Evolutionary conservation across 2,888 invertebrate species (phyloP).

Genomic region (Tiliacea citrago): DNA sequence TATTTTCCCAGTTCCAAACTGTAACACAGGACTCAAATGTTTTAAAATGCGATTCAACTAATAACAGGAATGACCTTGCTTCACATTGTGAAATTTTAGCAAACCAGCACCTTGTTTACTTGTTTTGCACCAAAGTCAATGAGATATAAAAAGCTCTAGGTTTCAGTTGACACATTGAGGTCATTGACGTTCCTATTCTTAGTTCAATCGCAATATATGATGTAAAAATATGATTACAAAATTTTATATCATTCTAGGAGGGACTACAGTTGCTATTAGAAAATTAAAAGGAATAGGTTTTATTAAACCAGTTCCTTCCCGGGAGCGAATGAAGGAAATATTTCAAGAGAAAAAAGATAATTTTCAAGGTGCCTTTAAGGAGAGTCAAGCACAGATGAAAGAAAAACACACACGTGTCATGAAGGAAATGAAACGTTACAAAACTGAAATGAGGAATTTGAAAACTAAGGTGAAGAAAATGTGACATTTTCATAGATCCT

Average conservation of each 20-base stretch:
- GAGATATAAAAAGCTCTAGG: background rate
- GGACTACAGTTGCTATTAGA: conserved; percentile 96
- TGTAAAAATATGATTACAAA: background rate
- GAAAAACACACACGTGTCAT: conserved; percentile 86
- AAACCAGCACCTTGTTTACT: background rate
- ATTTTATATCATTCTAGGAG: conserved; percentile 89
- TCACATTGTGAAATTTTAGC: background rate
- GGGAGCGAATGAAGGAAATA: conserved; percentile 92
- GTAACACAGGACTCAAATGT: background rate
- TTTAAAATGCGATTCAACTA: background rate
- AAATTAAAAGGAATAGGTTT: conserved; percentile 95
- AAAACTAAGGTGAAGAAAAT: conserved; percentile 87
- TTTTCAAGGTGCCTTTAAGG: conserved; percentile 91
- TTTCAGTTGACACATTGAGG: background rate
- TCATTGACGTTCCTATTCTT: background rate
- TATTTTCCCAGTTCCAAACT: background rate
- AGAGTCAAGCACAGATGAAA: conserved; percentile 86
- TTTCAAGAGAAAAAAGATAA: conserved; percentile 91
- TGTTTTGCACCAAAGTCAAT: background rate
- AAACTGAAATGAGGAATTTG: conserved; percentile 86
- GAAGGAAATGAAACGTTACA: conserved; percentile 88
- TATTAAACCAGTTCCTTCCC: conserved; percentile 95
- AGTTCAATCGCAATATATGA: background rate
- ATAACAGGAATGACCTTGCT: background rate
- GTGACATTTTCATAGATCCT: conserved; percentile 63